phyloP scores from a whole-genome alignment of 2,113 vertebrate species.

The Nicator chloris region DNA sequence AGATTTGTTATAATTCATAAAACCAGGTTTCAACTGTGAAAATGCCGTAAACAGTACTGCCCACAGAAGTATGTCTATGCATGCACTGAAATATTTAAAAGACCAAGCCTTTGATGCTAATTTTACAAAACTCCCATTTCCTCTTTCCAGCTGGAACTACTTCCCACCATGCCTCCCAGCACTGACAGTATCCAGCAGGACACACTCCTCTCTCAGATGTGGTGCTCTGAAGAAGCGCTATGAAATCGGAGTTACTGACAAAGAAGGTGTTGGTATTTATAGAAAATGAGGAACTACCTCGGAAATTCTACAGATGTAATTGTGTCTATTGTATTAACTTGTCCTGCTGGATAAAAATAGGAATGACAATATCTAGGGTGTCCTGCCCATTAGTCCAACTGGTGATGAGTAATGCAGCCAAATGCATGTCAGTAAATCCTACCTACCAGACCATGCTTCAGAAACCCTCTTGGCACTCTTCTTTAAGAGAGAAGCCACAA shows the following conservation, averaged over 20 bases:
- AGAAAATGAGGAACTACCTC: background rate
- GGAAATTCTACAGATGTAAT: background rate
- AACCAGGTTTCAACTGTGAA: background rate
- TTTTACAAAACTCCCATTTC: background rate
- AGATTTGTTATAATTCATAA: background rate
- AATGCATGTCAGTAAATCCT: background rate
- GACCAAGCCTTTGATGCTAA: background rate
- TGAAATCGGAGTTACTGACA: background rate
- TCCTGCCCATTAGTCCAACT: background rate
- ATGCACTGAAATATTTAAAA: background rate
- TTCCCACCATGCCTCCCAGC: background rate
- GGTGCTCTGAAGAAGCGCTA: background rate
- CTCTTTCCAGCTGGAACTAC: background rate
- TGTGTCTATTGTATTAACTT: background rate
- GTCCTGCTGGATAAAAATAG: constrained; percentile 19
- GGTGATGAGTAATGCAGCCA: constrained; percentile 1
- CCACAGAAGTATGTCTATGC: background rate
- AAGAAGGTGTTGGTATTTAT: background rate
- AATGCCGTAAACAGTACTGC: background rate
- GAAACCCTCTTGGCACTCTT: background rate
- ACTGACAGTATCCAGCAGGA: background rate
- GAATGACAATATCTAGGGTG: background rate
- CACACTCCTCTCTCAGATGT: background rate
- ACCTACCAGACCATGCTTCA: background rate
- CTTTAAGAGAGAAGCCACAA: background rate